Evolutionary conservation across 2,113 vertebrate species (phyloP), one percentile per base, ranked within the genome.

Genomic region (Notarius quadriscutis): DNA sequence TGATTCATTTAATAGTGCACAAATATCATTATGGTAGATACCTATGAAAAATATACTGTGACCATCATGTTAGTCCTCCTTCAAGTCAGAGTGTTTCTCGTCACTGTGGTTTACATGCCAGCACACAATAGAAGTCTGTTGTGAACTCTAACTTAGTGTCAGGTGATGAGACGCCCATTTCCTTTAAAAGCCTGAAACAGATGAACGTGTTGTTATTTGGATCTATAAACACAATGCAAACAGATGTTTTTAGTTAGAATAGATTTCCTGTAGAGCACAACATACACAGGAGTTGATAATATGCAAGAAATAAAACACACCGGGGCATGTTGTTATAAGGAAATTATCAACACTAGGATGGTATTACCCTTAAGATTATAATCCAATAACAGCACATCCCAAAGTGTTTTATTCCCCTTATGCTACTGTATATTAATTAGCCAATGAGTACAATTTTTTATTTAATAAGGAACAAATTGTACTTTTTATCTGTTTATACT

Each of bases 101-200:
- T 92, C 81, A 93, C 15, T 86, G 34, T 27, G 93, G 92, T 91
- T 95, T 95, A 81, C 93, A 93, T 9, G 94, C 94, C 88, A 95
- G 85, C 15, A 95, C 83, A 83, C 94, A 95, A 88, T 51, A 95
- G 89, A 93, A 95, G 6, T 92, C 90, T 77, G 83, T 4, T 4
- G 69, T 25, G 10, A 84, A 27, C 2, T 89, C 86, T 4, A 95
- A 77, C 90, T 93, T 89, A 17, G 92, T 91, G 10, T 95, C 93
- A 62, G 89, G 85, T 81, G 93, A 95, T 0, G 89, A 90, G n/a
- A 91, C 94, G 25, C 91, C 92, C 93, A 95, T 94, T 87, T 91
- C 92, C 53, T 92, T 81, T 81, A 94, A 87, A 83, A 95, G 90
- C 90, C 95, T 95, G 75, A 9, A 91, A 90, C 69, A 91, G 18